These are phyloP conservation scores for Tautogolabrus adspersus DNA, from an alignment of 2,113 vertebrate species.

Conservation along the genomic window DNA sequence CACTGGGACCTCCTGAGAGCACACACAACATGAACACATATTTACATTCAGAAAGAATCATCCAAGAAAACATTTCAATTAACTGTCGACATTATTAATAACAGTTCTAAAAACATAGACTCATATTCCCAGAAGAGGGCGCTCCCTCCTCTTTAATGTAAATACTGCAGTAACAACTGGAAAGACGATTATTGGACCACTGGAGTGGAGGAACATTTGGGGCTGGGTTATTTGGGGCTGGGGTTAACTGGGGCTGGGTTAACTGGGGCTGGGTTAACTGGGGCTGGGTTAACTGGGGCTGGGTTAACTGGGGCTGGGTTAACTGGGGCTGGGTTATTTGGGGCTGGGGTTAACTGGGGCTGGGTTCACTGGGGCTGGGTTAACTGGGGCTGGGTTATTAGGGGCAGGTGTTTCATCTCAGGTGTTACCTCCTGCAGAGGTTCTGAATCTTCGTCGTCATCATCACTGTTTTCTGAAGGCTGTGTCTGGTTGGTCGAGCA, in stretches of 20 bases:
- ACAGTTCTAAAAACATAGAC: no score
- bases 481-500: conserved; percentile 8
- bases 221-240: not conserved
- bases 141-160: no score
- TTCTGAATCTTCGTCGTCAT: conserved; percentile 31
- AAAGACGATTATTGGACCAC: no score
- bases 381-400: not conserved
- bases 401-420: not conserved
- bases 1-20: conserved; percentile 42
- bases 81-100: no score
- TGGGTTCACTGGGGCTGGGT: not conserved
- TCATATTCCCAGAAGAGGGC: not conserved
- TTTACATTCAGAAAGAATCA: no score
- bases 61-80: no score
- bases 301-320: no score
- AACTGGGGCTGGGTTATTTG: no score
- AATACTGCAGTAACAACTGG: no score
- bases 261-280: not conserved
- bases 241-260: not conserved
- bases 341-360: not conserved
- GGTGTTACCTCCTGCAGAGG: conserved; percentile 62
- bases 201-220: not conserved
- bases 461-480: conserved; percentile 18
- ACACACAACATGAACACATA: not conserved
- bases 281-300: not conserved